These are phyloP conservation scores for Siniperca scherzeri DNA, from an alignment of 2,797 vertebrate species.

Conservation along the genomic window DNA sequence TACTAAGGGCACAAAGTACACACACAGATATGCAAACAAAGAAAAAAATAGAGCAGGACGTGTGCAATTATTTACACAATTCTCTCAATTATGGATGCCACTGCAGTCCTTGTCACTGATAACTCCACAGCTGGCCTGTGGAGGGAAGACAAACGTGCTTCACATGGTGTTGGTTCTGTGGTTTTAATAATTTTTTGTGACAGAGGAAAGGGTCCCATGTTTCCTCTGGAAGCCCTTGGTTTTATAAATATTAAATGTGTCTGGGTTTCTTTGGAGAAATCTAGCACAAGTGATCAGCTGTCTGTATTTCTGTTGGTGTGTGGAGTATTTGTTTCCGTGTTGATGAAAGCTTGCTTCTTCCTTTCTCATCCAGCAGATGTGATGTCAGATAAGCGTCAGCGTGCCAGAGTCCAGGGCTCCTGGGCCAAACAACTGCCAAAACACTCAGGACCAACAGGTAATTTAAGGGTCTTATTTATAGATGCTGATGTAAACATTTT, in stretches of 20 bases:
- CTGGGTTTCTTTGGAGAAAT: neutral
- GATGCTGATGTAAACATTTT: neutral
- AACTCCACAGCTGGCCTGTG: neutral
- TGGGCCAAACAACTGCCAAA: slow-evolving; percentile 87
- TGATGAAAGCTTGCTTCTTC: neutral
- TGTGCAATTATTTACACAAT: no score
- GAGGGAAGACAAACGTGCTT: neutral
- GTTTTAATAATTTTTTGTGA: neutral
- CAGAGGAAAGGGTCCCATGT: neutral
- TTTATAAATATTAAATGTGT: neutral
- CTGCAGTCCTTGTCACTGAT: neutral
- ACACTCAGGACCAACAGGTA: slow-evolving; percentile 66
- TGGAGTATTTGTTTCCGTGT: neutral
- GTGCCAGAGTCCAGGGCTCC: slow-evolving; percentile 92
- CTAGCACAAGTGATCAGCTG: neutral
- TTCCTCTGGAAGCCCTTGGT: neutral
- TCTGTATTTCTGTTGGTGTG: neutral
- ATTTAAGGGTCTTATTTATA: neutral
- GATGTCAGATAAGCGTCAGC: slow-evolving; percentile 90
- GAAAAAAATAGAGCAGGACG: neutral
- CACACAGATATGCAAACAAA: neutral
- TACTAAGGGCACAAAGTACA: neutral
- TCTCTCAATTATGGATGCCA: neutral
- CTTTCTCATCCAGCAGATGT: neutral
- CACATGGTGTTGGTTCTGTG: neutral